phyloP scores from a whole-genome alignment of 2,888 invertebrate species.

The Drosophila sordidapex region DNA sequence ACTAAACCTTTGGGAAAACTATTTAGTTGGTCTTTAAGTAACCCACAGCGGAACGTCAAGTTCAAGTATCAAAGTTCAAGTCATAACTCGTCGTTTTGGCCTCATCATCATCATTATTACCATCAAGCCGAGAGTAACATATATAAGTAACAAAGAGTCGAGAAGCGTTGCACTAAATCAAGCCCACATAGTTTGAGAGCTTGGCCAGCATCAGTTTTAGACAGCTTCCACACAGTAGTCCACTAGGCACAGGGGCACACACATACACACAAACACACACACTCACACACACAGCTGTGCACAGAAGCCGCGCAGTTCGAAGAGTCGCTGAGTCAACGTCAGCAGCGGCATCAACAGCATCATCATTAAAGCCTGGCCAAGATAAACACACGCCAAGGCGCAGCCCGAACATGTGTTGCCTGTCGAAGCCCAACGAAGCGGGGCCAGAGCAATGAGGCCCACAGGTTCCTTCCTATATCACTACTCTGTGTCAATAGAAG shows the following conservation, averaged over 20 bases:
- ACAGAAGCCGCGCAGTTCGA: conserved; percentile 38
- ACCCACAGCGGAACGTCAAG: conserved; percentile 25
- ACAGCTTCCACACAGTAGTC: conserved; percentile 73
- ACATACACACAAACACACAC: neutral
- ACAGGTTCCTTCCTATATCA: conserved; percentile 47
- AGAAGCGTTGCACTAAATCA: conserved; percentile 69
- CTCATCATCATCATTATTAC: conserved; percentile 41
- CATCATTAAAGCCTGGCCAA: conserved; percentile 68
- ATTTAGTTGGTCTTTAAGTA: conserved; percentile 36
- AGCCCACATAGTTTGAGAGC: conserved; percentile 64
- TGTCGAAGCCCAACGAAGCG: conserved; percentile 53
- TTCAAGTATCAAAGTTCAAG: conserved; percentile 62
- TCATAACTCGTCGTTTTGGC: conserved; percentile 42
- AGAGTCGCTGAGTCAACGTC: conserved; percentile 55
- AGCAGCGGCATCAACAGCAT: conserved; percentile 53
- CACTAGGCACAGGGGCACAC: conserved; percentile 4
- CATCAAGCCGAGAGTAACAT: conserved; percentile 27
- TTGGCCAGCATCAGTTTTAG: conserved; percentile 58
- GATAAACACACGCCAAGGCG: conserved; percentile 73
- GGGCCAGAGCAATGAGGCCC: conserved; percentile 39
- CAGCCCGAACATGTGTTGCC: conserved; percentile 72
- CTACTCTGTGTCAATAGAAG: conserved; percentile 20
- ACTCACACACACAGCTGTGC: neutral
- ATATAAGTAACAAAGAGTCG: conserved; percentile 44
- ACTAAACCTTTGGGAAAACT: conserved; percentile 8